These are phyloP conservation scores for Ancistrus triradiatus DNA, from an alignment of 2,113 vertebrate species.

Conservation along the genomic window DNA sequence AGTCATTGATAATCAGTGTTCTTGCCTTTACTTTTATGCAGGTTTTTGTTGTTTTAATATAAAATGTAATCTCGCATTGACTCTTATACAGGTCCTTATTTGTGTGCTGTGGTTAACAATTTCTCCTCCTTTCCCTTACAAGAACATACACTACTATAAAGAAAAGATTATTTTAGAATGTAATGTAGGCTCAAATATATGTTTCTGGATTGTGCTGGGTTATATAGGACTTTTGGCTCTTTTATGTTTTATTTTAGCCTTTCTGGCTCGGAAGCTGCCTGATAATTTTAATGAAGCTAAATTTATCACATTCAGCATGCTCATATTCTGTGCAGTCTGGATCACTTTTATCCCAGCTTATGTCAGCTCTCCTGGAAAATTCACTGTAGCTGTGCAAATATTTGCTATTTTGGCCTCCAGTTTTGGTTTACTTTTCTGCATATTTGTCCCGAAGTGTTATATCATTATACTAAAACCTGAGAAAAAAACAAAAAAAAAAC, in stretches of 20 bases:
- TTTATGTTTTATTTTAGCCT: slow-evolving; percentile 61
- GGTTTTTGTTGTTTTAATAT: no score
- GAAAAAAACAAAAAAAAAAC: slow-evolving; percentile 33
- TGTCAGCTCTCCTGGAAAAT: slow-evolving; percentile 66
- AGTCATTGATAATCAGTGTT: no score
- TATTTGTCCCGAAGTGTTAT: slow-evolving; percentile 42
- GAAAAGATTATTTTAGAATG: slow-evolving; percentile 41
- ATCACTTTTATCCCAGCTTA: slow-evolving; percentile 63
- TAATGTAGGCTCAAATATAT: slow-evolving; percentile 54
- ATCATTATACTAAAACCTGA: slow-evolving; percentile 41
- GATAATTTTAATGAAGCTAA: slow-evolving; percentile 61
- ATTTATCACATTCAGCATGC: slow-evolving; percentile 63
- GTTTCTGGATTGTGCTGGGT: slow-evolving; percentile 62
- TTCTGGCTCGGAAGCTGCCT: slow-evolving; percentile 59
- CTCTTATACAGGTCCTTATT: slow-evolving; percentile 30
- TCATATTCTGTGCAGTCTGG: slow-evolving; percentile 64
- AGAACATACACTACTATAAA: slow-evolving; percentile 28
- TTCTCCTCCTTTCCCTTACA: slow-evolving; percentile 35
- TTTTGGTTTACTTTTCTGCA: slow-evolving; percentile 39
- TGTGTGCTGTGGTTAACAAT: slow-evolving; percentile 30
- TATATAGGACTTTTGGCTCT: slow-evolving; percentile 60
- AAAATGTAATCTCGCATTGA: no score
- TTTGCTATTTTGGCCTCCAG: slow-evolving; percentile 54
- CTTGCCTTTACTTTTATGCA: no score
- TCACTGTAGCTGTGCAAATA: slow-evolving; percentile 64